Percentiles rank a stretch among this genome's conserved stretches.
Conservation (phyloP, 1,140 invertebrate genomes). For the Chionoecetes opilio region DNA sequence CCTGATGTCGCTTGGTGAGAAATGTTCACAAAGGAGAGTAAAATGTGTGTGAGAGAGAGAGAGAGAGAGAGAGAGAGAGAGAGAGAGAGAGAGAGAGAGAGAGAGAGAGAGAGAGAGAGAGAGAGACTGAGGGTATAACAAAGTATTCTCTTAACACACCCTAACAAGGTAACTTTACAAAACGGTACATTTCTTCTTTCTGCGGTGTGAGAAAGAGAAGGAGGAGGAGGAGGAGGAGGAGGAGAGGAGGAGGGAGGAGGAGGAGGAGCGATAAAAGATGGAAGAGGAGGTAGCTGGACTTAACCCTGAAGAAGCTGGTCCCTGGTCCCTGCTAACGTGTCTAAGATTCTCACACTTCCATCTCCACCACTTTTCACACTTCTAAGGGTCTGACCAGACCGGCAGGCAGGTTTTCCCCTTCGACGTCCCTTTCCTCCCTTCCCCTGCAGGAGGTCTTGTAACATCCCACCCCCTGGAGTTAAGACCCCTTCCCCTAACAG, state of each 20-base stretch:
- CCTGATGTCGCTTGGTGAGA: no score
- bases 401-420: neutral
- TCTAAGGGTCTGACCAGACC: neutral
- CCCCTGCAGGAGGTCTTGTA: no score
- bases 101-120: slow-evolving; percentile 14
- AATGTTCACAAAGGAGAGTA: no score
- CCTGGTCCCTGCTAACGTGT: neutral
- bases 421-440: no score
- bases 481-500: no score
- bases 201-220: neutral
- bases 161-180: slow-evolving; percentile 7
- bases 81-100: slow-evolving; percentile 2
- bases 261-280: neutral
- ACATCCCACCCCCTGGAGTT: no score
- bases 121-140: neutral
- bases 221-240: slow-evolving; percentile 1
- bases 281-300: neutral
- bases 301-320: neutral
- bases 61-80: neutral
- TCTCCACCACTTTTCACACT: neutral
- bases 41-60: no score
- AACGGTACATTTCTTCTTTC: neutral
- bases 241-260: neutral
- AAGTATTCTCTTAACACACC: no score
- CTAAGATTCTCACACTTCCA: neutral